phyloP scores from a whole-genome alignment of 1,140 invertebrate species.

The Antheraea mylitta region DNA sequence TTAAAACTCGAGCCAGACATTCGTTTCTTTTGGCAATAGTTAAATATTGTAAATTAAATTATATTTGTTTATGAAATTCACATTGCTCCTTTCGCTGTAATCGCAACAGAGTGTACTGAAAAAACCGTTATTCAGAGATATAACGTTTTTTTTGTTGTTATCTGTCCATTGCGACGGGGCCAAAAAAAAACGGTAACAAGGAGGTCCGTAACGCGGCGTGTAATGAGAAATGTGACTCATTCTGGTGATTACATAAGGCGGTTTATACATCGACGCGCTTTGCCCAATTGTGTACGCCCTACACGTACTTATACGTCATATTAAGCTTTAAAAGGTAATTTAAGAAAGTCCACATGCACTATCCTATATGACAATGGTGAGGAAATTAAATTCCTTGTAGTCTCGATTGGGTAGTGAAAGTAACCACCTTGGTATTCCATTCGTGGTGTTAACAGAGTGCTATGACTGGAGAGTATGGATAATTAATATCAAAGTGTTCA shows the following conservation, averaged over 20 bases:
- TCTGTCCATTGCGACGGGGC: background rate
- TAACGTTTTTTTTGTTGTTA: constrained; percentile 5
- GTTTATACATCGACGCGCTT: constrained; percentile 2
- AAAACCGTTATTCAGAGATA: constrained; percentile 8
- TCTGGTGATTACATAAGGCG: constrained; percentile 2
- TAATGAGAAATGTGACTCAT: constrained; percentile 19
- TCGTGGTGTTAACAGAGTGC: too few species aligned
- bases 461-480: too few species aligned
- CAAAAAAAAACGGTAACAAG: background rate
- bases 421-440: too few species aligned
- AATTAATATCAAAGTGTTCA: too few species aligned
- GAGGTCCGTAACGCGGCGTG: constrained; percentile 12
- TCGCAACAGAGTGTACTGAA: background rate
- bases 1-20: too few species aligned
- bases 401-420: too few species aligned
- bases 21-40: too few species aligned
- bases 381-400: background rate
- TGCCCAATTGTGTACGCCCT: background rate
- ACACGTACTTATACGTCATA: background rate
- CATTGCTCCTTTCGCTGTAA: background rate
- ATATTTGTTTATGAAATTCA: too few species aligned
- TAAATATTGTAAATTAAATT: too few species aligned
- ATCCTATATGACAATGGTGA: background rate
- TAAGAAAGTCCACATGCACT: background rate
- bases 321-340: background rate